phyloP scores from a whole-genome alignment of 2,888 invertebrate genomes.

The Tuberolachnus salignus region DNA sequence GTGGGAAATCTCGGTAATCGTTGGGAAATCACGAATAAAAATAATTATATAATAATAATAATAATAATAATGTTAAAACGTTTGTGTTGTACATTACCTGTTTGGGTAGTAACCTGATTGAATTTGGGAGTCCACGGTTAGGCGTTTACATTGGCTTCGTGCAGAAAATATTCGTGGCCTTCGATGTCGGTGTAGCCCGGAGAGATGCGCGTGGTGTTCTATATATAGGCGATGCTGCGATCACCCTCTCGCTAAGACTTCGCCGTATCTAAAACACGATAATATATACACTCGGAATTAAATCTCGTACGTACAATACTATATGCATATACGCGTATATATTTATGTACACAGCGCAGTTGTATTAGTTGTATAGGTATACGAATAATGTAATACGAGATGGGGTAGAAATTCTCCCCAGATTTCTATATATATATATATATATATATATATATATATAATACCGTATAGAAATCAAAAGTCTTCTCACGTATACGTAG shows the following conservation, averaged over 20 bases:
- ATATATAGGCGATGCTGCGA: neutral
- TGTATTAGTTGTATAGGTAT: no score
- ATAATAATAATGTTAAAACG: neutral
- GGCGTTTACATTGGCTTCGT: constrained; percentile 56
- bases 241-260: constrained; percentile 30
- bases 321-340: neutral
- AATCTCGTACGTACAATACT: neutral
- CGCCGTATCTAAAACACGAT: constrained; percentile 35
- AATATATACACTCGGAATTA: neutral
- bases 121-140: constrained; percentile 60
- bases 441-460: no score
- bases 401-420: neutral
- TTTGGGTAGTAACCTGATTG: constrained; percentile 60
- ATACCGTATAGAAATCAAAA: neutral
- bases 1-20: no score
- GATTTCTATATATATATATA: no score
- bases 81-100: constrained; percentile 58
- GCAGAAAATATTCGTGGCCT: constrained; percentile 10
- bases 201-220: neutral
- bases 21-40: no score
- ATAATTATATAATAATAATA: no score
- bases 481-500: constrained; percentile 20
- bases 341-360: neutral
- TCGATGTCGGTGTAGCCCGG: neutral
- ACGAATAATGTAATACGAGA: no score